Conservation (phyloP, 2,888 invertebrate species). For the Stomorhina lunata region DNA sequence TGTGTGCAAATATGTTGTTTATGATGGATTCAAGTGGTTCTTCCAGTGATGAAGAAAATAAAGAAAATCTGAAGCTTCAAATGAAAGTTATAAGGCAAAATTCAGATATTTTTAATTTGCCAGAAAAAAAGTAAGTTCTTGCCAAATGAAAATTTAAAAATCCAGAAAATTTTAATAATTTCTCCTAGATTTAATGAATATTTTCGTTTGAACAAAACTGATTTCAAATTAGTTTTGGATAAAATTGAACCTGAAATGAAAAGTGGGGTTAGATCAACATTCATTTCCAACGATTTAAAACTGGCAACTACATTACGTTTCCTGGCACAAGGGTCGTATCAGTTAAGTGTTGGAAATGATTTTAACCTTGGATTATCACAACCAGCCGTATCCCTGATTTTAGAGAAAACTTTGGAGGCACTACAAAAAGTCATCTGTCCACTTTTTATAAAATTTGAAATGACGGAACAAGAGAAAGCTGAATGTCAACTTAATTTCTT, state of each 20-base stretch:
- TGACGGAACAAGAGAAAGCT: slow-evolving; percentile 9
- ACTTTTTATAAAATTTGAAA: slow-evolving; percentile 28
- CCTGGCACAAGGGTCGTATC: slow-evolving; percentile 29
- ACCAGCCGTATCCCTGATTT: slow-evolving; percentile 39
- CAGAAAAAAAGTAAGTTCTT: slow-evolving; percentile 5
- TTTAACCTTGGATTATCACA: slow-evolving; percentile 37
- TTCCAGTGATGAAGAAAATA: slow-evolving; percentile 16
- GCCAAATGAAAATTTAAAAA: no score
- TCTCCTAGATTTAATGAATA: slow-evolving; percentile 9
- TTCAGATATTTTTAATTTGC: slow-evolving; percentile 2
- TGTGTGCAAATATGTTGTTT: background rate
- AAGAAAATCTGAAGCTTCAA: background rate
- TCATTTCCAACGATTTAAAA: slow-evolving; percentile 11
- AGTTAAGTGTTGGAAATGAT: slow-evolving; percentile 32
- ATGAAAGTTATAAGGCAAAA: background rate
- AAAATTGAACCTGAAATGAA: slow-evolving; percentile 32
- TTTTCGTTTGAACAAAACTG: slow-evolving; percentile 1
- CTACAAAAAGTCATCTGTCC: slow-evolving; percentile 5
- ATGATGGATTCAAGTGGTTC: background rate
- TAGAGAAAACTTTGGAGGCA: slow-evolving; percentile 17
- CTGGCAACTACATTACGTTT: slow-evolving; percentile 33
- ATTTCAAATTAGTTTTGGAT: slow-evolving; percentile 26
- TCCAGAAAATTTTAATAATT: no score
- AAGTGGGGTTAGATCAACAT: background rate
- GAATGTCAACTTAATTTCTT: slow-evolving; percentile 8